A percentile compares a stretch with the other conserved stretches of the same genome.
phyloP scores from a whole-genome alignment of 2,888 invertebrate genomes.

The Pristionchus entomophagus region DNA sequence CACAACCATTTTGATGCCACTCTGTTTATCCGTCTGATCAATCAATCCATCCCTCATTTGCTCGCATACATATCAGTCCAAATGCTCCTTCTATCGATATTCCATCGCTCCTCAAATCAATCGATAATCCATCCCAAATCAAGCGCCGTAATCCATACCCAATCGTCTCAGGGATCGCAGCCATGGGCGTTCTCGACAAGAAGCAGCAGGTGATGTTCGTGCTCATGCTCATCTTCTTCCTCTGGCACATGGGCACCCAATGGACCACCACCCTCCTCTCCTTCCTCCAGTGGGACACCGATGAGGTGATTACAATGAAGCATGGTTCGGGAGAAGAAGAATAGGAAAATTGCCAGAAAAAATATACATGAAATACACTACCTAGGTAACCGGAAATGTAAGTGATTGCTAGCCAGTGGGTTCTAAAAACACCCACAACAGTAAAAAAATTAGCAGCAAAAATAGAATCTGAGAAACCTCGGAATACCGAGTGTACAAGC shows the following conservation, averaged over 20 bases:
- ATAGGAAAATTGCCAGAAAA: no score
- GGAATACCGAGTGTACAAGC: no score
- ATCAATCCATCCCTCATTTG: not conserved
- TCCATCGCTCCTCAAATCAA: not conserved
- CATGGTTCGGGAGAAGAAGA: not conserved
- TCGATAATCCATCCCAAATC: no score
- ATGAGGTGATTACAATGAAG: constrained; percentile 49
- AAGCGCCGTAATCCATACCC: no score
- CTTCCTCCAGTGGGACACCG: constrained; percentile 76
- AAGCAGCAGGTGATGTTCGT: constrained; percentile 71
- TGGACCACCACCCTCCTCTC: constrained; percentile 75
- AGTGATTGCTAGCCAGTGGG: no score
- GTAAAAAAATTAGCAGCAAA: no score
- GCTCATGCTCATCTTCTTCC: constrained; percentile 72
- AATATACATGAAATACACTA: no score
- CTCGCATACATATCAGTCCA: no score
- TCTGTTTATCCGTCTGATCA: not conserved
- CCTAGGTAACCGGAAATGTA: no score
- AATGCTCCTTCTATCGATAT: no score
- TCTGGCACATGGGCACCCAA: constrained; percentile 75
- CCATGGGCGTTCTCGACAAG: constrained; percentile 55
- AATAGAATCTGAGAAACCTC: not conserved
- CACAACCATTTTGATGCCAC: not conserved
- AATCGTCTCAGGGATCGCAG: not conserved
- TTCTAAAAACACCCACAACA: no score